Base-by-base conservation (phyloP, 2,797 vertebrate species). In the Pangasius macronema region DNA sequence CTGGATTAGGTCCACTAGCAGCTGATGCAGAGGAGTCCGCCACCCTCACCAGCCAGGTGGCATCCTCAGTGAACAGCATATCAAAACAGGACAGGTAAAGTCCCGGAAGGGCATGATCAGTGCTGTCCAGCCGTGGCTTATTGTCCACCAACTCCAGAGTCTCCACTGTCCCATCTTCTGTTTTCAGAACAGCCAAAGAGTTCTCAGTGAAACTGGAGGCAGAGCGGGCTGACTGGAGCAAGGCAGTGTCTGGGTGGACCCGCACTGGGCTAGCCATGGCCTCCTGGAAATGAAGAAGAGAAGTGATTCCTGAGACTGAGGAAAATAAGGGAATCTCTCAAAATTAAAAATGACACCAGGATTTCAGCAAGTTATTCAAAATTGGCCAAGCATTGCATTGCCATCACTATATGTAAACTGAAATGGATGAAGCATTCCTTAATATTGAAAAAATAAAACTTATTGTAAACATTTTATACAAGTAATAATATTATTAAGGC, bases 31-130 rank as follows among this genome's bases (percentile, higher is more conserved):
- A 88, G 91, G 94, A 92, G 55, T 95, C 96, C 0, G 93, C 36
- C 3, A 96, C 93, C 88, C 98, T 99, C 87, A 96, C 49, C 10
- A 95, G 91, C 97, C 97, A 98, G 36, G 93, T 59, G 20, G 94
- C 49, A 0, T 98, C 96, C 75, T 98, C 97, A 0, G 94, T 94
- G 0, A 97, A 96, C 22, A 98, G 93, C 97, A 97, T 97, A 93
- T 99, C 97, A 0, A 98, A 97, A 93, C 97, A 98, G 93, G 97
- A 97, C 86, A 98, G 95, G 91, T 97, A 98, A 90, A 98, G 94
- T 13, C 97, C 92, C 0, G 97, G 94, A 63, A 96, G 90, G 61
- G 94, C 92, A 13, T 97, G 96, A 89, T 99, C 97, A 0, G 96
- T 94, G 0, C 94, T 90, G 77, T 95, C 94, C 67, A 92, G 63